A percentile compares a stretch with the other conserved stretches of the same genome.
These are phyloP conservation scores for Neomorphus geoffroyi DNA, from an alignment of 2,797 vertebrate genomes.

Conservation along the genomic window DNA sequence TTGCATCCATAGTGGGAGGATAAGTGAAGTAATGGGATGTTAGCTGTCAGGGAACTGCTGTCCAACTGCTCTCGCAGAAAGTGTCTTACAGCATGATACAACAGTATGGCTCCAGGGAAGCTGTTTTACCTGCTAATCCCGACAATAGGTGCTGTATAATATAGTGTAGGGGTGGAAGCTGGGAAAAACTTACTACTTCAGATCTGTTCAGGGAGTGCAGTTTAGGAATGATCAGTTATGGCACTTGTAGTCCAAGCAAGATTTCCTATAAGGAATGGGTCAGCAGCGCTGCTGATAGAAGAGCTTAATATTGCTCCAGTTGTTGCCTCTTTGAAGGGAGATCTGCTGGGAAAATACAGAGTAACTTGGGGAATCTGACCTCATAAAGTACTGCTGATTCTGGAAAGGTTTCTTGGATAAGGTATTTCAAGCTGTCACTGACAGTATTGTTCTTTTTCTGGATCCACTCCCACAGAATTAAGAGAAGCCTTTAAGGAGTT, in stretches of 20 bases:
- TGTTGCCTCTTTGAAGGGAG: background rate
- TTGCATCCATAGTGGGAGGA: background rate
- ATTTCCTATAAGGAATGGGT: background rate
- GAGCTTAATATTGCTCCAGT: background rate
- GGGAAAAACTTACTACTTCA: background rate
- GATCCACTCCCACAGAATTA: conserved; percentile 80
- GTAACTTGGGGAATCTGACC: background rate
- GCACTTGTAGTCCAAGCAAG: background rate
- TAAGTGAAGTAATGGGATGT: background rate
- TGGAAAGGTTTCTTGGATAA: background rate
- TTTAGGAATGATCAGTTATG: background rate
- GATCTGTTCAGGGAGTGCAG: background rate
- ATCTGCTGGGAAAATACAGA: background rate
- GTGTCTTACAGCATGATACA: background rate
- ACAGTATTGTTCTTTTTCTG: background rate
- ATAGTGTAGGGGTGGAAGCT: background rate
- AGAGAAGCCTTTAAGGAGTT: conserved; percentile 95
- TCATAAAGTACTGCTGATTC: background rate
- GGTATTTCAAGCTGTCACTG: background rate
- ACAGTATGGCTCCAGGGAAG: background rate
- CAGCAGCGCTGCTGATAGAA: background rate
- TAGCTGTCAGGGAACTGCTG: background rate
- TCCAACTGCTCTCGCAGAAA: background rate
- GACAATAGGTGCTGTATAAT: background rate
- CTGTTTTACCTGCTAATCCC: background rate